Conservation (phyloP, 2,113 vertebrate species). For the Coturnix japonica region DNA sequence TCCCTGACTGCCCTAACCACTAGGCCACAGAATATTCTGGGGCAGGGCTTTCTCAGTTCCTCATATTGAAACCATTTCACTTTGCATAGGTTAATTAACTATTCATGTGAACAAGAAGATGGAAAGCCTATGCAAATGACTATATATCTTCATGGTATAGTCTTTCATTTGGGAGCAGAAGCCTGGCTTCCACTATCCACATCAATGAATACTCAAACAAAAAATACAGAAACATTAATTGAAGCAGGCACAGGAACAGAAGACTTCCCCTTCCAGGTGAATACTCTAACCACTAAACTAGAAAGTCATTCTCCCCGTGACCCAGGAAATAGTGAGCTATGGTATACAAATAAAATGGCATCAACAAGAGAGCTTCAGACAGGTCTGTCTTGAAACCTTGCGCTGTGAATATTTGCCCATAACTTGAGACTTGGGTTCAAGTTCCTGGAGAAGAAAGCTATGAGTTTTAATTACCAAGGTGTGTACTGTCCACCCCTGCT, state of each 20-base stretch:
- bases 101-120: constrained; percentile 70
- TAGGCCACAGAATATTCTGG: constrained; percentile 47
- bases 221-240: constrained; percentile 49
- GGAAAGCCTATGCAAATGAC: constrained; percentile 60
- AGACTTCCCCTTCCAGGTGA: constrained; percentile 65
- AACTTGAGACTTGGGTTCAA: constrained; percentile 49
- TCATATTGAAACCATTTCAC: constrained; percentile 62
- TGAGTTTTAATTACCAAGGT: constrained; percentile 64
- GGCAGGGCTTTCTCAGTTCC: constrained; percentile 63
- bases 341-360: constrained; percentile 65
- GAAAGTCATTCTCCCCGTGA: constrained; percentile 13
- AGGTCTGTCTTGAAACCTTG: constrained; percentile 55
- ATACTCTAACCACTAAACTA: constrained; percentile 38
- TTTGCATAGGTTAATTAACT: constrained; percentile 70
- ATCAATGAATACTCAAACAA: constrained; percentile 70
- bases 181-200: constrained; percentile 62
- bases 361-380: constrained; percentile 62
- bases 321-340: constrained; percentile 46
- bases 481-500: constrained; percentile 29
- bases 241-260: constrained; percentile 55
- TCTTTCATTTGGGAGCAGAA: constrained; percentile 63
- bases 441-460: constrained; percentile 62
- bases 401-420: constrained; percentile 57
- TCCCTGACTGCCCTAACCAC: constrained; percentile 57
- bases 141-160: constrained; percentile 29